A percentile compares a stretch with the other conserved stretches of the same genome.
Conservation (phyloP, 2,888 invertebrate genomes). For the Tipula lateralis region DNA sequence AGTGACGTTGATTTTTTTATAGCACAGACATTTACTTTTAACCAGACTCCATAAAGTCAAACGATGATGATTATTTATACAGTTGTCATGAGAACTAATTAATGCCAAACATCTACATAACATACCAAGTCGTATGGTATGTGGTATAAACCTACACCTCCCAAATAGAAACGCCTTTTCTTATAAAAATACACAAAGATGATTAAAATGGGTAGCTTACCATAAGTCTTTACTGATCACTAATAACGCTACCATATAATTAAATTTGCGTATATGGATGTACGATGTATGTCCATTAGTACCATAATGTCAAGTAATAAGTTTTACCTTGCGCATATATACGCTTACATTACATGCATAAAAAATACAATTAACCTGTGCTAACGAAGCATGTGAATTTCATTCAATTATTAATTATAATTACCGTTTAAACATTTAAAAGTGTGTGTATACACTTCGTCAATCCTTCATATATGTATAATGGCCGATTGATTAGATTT, state of each 20-base stretch:
- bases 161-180: background rate
- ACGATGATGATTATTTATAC: too few relatives aligned
- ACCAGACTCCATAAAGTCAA: too few relatives aligned
- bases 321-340: background rate
- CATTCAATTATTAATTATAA: conserved; percentile 1
- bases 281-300: background rate
- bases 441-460: background rate
- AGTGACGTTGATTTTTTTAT: too few relatives aligned
- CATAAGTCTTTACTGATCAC: background rate
- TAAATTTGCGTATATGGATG: too few relatives aligned
- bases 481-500: background rate
- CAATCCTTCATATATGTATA: background rate
- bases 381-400: background rate
- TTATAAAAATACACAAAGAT: background rate
- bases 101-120: too few relatives aligned
- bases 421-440: background rate
- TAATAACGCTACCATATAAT: background rate
- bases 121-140: too few relatives aligned
- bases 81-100: too few relatives aligned
- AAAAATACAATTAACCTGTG: background rate
- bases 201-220: background rate
- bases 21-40: too few relatives aligned
- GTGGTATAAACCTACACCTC: too few relatives aligned
- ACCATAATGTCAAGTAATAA: background rate
- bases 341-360: background rate